Evolutionary conservation across 2,888 invertebrate species (phyloP).

Genomic region (Chouioia cunea): DNA sequence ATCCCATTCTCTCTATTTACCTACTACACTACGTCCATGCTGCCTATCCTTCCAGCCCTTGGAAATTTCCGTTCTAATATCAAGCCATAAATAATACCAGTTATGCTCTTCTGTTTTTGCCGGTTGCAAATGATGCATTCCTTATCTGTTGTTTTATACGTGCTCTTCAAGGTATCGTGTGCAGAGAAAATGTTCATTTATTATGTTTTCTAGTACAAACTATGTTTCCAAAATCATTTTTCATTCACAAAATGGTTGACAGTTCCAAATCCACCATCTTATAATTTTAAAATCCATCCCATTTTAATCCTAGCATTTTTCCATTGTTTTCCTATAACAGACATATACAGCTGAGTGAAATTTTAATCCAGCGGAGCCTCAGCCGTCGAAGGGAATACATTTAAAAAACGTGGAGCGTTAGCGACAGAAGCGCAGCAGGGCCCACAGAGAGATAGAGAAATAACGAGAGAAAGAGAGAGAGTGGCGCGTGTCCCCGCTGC

Average conservation of each 20-base stretch:
- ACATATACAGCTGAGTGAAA: too few relatives aligned
- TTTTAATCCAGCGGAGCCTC: constrained; percentile 6
- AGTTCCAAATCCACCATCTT: too few relatives aligned
- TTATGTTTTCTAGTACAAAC: too few relatives aligned
- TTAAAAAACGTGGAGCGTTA: constrained; percentile 38
- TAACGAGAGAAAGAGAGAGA: constrained; percentile 2
- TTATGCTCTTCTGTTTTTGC: constrained; percentile 14
- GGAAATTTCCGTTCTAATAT: constrained; percentile 33
- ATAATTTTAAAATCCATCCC: too few relatives aligned
- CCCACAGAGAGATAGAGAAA: neutral
- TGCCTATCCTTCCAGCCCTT: constrained; percentile 8
- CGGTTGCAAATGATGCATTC: neutral
- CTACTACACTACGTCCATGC: neutral
- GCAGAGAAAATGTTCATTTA: too few relatives aligned
- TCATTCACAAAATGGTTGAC: too few relatives aligned
- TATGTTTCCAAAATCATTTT: too few relatives aligned
- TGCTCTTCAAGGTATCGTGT: too few relatives aligned
- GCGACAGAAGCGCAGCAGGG: constrained; percentile 12
- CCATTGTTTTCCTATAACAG: too few relatives aligned
- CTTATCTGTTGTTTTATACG: neutral
- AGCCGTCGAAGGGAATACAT: constrained; percentile 44
- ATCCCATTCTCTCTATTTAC: constrained; percentile 1
- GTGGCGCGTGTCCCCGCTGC: constrained; percentile 11
- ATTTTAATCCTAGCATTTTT: too few relatives aligned
- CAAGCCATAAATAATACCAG: constrained; percentile 12